phyloP scores from a whole-genome alignment of 2,888 invertebrate species.

The Adela reaumurella region DNA sequence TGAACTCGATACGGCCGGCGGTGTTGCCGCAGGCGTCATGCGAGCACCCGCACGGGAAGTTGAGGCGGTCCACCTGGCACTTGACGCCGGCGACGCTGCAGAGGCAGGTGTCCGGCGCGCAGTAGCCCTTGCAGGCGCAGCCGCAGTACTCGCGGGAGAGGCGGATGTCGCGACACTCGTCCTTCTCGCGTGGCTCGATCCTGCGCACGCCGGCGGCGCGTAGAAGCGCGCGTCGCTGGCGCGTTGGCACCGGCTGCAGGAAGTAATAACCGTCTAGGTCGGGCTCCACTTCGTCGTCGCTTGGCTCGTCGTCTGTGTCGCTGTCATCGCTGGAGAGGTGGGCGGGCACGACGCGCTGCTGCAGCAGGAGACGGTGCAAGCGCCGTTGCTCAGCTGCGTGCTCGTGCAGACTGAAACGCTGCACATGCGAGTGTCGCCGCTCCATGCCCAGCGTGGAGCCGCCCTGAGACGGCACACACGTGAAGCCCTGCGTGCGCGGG shows the following conservation, averaged over 20 bases:
- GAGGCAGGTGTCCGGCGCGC: constrained; percentile 93
- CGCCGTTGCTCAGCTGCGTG: constrained; percentile 87
- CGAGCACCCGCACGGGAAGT: constrained; percentile 95
- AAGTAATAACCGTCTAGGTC: constrained; percentile 89
- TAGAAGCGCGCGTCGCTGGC: constrained; percentile 82
- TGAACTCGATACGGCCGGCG: constrained; percentile 92
- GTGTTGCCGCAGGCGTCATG: constrained; percentile 92
- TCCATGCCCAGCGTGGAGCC: constrained; percentile 94
- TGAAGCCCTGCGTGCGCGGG: constrained; percentile 86
- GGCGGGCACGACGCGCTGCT: constrained; percentile 45
- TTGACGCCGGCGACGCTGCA: constrained; percentile 95
- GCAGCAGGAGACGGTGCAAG: constrained; percentile 76
- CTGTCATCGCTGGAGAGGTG: constrained; percentile 79
- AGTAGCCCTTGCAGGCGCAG: constrained; percentile 87
- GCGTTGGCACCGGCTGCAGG: constrained; percentile 86
- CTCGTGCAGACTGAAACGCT: constrained; percentile 79
- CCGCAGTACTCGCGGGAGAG: constrained; percentile 92
- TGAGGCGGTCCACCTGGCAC: constrained; percentile 94
- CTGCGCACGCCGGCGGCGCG: constrained; percentile 91
- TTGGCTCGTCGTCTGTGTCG: constrained; percentile 80
- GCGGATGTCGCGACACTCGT: constrained; percentile 89
- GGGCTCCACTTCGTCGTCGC: constrained; percentile 79
- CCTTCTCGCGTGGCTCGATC: constrained; percentile 90
- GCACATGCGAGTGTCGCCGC: constrained; percentile 64
- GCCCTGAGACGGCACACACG: constrained; percentile 87